Base-by-base conservation (phyloP, 30 jellyfish, hydroid and myxozoan genomes). In the Chrysaora quinquecirrha region DNA sequence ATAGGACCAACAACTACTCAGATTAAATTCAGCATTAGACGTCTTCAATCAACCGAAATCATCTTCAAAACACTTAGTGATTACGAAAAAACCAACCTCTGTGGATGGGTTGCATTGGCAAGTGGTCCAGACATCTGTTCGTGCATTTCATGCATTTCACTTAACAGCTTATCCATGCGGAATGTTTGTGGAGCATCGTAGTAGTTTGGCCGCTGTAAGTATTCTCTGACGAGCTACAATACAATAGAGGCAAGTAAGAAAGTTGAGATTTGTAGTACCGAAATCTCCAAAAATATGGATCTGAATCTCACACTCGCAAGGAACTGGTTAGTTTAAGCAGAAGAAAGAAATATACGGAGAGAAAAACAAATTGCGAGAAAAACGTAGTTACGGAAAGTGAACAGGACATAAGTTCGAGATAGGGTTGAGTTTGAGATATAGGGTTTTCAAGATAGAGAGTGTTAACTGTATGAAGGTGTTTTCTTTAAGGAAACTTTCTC, bases 121-220 rank as follows among this genome's bases (percentile, higher is more conserved):
- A 64, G 87, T 0, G 27, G 47, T 52, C 68, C 25, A 52, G 12
- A 19, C 68, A 52, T 52, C 20, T 48, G 47, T 52, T 25, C 25
- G 19, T 16, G 29, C 68, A 52, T 52, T 25, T 48, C 76, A 0
- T 46, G 88, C 95, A 84, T 84, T 48, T 87, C 96, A 56, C 65
- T 31, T 2, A 87, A 87, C 49, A 87, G 50, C 23, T 38, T 67
- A 31, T 66, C 91, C 96, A 87, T 87, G 72, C 80, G 83, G 66
- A 87, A 87, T 27, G 96, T 64, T 35, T 76, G 90, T 22, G 90
- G 96, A 6, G 75, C 87, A 4, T 80, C 80, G 30, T 69, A 63
- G 75, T 80, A 80, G 3, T 47, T 49, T 0, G 83, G 83, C 0
- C 90, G 83, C 23, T 72, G 75, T 14, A 80, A 47, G 28, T 80